Evolutionary conservation across 2,113 vertebrate genomes (phyloP), one percentile per base, ranked within the genome.

Genomic region (Cygnus buccinator): DNA sequence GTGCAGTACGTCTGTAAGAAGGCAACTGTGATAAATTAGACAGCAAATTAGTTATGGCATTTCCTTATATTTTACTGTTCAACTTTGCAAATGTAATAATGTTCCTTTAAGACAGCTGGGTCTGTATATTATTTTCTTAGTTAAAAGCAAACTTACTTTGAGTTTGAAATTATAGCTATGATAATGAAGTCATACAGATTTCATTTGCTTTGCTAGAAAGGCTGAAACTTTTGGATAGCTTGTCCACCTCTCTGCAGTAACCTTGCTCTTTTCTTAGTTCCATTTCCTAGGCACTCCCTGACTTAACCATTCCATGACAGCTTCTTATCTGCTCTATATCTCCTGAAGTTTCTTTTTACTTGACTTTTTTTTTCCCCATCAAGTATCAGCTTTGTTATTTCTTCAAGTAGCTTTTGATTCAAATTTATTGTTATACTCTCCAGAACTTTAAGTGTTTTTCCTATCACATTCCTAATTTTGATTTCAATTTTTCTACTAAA

Each of bases 311-410:
- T 65, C 16, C 15, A 44, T 44, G 37, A 43, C 3, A 79, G 12
- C 10, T 52, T 83, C 25, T 44, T 70, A 29, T 50, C 11, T 78
- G 21, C 9, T 58, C 18, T 67, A 8, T 19, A 19, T 23, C 15
- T 63, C 31, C 12, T 84, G 33, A 76, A 33, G 18, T 55, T 75
- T 75, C 48, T 72, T 76, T 25, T 89, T 44, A 57, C 2, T 2
- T n/a, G 31, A 48, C 46, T 48, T 3, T 18, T 62, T 62, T 28
- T 22, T 46, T 2, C 0, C 4, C 4, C 12, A 3, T 16, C 17
- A 73, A 23, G 4, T 68, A 25, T 67, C 41, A 46, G 3, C 12
- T 79, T 89, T 67, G 3, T 48, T 72, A 29, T 11, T 55, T 25
- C 9, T 58, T 55, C 8, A 4, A 44, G 11, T 50, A 89, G 20